These are phyloP conservation scores for Diachrysia chrysitis DNA, from an alignment of 2,888 invertebrate species.

Conservation along the genomic window DNA sequence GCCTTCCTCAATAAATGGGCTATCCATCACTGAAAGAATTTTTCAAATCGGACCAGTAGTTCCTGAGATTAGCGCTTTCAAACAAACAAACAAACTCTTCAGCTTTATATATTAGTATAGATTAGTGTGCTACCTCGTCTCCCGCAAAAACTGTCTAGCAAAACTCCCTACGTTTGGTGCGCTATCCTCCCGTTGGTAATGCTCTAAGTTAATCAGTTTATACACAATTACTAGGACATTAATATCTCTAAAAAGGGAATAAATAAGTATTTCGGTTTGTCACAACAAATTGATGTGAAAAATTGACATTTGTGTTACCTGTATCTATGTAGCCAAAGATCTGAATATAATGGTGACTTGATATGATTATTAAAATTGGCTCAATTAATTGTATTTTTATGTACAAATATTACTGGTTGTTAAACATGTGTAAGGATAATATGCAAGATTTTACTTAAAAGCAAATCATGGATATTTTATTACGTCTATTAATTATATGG, in stretches of 20 bases:
- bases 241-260: conserved; percentile 16
- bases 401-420: background rate
- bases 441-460: conserved; percentile 9
- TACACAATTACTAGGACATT: conserved; percentile 24
- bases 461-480: background rate
- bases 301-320: conserved; percentile 46
- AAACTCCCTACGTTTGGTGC: too few relatives aligned
- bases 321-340: conserved; percentile 51
- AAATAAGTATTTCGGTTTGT: conserved; percentile 24
- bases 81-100: too few relatives aligned
- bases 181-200: conserved; percentile 17
- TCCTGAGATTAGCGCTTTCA: too few relatives aligned
- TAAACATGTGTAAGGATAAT: conserved; percentile 12
- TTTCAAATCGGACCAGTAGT: too few relatives aligned
- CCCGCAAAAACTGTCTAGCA: too few relatives aligned
- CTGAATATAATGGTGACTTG: conserved; percentile 27
- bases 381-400: conserved; percentile 36
- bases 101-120: too few relatives aligned
- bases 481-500: too few relatives aligned
- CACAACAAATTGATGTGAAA: conserved; percentile 34
- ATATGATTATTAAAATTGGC: conserved; percentile 30
- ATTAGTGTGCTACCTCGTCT: too few relatives aligned
- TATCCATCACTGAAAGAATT: too few relatives aligned
- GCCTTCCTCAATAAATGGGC: too few relatives aligned
- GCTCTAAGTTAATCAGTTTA: background rate